A percentile compares a stretch with the other conserved stretches of the same genome.
These are phyloP conservation scores for Bugula neritina DNA, from an alignment of 2,888 invertebrate species.

Conservation along the genomic window DNA sequence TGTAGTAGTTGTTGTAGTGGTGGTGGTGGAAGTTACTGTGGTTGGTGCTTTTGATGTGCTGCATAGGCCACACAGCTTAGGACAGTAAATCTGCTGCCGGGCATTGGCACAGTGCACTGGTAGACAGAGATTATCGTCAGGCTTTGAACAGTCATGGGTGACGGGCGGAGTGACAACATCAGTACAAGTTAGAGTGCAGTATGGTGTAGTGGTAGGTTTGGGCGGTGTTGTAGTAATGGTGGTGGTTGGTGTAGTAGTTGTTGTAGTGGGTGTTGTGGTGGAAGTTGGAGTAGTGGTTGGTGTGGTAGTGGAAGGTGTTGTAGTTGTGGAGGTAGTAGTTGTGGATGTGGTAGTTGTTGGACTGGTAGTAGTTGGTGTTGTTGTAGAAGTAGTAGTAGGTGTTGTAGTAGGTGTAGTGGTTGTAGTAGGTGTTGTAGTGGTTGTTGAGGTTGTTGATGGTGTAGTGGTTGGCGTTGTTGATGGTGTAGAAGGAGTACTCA, in stretches of 20 bases:
- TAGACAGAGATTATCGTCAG: not conserved
- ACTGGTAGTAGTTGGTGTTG: constrained; percentile 24
- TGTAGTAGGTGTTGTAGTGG: not conserved
- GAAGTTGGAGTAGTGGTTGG: not conserved
- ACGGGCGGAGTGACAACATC: not conserved
- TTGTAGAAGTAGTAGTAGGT: not conserved
- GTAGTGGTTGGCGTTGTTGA: not conserved
- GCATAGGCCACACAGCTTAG: constrained; percentile 10
- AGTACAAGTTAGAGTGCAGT: constrained; percentile 3
- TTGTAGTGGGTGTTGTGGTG: not conserved
- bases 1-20: not conserved
- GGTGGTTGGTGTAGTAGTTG: not conserved
- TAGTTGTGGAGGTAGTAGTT: constrained; percentile 18
- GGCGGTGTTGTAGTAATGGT: not conserved
- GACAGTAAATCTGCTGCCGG: not conserved
- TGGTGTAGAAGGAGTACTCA: not conserved
- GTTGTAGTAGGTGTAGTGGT: constrained; percentile 8
- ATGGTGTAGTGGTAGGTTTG: constrained; percentile 23
- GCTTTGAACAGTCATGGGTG: constrained; percentile 1
- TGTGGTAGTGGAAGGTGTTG: constrained; percentile 21
- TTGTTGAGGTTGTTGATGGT: not conserved
- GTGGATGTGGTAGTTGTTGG: constrained; percentile 25
- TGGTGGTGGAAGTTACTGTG: not conserved
- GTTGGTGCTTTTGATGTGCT: constrained; percentile 6
- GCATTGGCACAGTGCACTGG: not conserved